These are phyloP conservation scores for Toxostoma redivivum DNA, from an alignment of 2,113 vertebrate species.

Conservation along the genomic window DNA sequence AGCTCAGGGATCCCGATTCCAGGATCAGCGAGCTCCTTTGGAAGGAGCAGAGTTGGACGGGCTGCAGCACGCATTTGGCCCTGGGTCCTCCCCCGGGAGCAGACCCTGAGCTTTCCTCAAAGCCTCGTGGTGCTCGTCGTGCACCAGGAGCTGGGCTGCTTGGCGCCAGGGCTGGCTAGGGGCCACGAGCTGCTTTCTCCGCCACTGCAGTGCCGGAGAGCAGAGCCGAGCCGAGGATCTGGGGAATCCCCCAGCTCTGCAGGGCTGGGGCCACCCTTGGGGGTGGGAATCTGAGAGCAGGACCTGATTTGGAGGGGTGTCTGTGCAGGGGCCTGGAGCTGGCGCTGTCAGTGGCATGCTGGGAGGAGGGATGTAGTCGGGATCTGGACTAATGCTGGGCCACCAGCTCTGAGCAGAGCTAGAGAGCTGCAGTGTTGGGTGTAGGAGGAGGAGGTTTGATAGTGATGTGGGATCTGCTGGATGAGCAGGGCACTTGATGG, in stretches of 20 bases:
- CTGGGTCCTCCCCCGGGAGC: background rate
- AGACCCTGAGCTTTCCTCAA: background rate
- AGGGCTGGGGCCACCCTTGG: background rate
- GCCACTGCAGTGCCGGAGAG: background rate
- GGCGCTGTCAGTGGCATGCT: fast-evolving
- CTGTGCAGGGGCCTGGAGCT: fast-evolving
- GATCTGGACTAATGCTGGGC: background rate
- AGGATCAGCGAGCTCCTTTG: background rate
- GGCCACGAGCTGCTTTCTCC: background rate
- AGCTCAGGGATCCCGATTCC: background rate
- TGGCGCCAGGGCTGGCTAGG: background rate
- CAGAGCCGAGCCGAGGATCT: fast-evolving
- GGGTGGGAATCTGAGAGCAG: background rate
- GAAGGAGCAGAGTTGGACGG: background rate
- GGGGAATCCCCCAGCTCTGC: background rate
- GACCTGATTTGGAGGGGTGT: background rate
- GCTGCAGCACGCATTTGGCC: background rate
- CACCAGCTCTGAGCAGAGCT: background rate
- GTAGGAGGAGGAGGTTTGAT: background rate
- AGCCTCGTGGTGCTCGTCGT: background rate
- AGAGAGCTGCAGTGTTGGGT: fast-evolving
- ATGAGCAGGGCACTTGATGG: background rate
- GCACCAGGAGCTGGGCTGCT: constrained; percentile 8
- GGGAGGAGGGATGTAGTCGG: fast-evolving
- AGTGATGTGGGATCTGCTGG: fast-evolving